Evolutionary conservation across 2,113 vertebrate species (phyloP).

Genomic region (Oryctolagus cuniculus): mOryCun1.1 NC_091441.1:15710001-15710500

Average conservation of each 20-base stretch:
- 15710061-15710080: background rate
- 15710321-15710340: slow-evolving; percentile 44
- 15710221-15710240: background rate
- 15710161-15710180: slow-evolving; percentile 8
- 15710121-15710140: slow-evolving; percentile 13
- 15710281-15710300: slow-evolving; percentile 22
- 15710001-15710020: background rate
- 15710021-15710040: slow-evolving; percentile 6
- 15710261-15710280: background rate
- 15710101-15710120: slow-evolving; percentile 9
- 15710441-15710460: background rate
- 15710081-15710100: background rate
- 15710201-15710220: background rate
- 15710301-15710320: slow-evolving; percentile 48
- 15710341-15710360: background rate
- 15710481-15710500: background rate
- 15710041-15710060: background rate
- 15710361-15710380: background rate
- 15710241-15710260: background rate
- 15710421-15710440: slow-evolving; percentile 21
- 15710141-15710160: background rate
- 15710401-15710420: slow-evolving; percentile 24
- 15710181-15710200: background rate
- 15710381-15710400: slow-evolving; percentile 48
- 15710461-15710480: background rate